These are phyloP conservation scores for Mesoligia furuncula DNA, from an alignment of 2,888 invertebrate genomes.

Conservation along the genomic window DNA sequence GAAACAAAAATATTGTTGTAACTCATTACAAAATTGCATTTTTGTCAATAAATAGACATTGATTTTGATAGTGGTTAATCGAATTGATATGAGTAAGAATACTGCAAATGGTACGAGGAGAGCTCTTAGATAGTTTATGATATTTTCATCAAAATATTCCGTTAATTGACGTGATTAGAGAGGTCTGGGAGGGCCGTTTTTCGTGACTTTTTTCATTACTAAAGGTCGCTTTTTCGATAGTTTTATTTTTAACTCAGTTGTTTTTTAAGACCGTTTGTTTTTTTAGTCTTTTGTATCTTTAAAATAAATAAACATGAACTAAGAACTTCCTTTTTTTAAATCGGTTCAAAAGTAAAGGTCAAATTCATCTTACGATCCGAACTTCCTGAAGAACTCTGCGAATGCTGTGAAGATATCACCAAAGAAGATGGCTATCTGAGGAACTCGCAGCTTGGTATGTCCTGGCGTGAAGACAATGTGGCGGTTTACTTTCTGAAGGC, in stretches of 20 bases:
- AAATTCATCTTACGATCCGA: conserved; percentile 72
- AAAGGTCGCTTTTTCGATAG: too few species aligned
- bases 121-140: background rate
- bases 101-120: background rate
- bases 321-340: background rate
- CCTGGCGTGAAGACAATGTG: conserved; percentile 78
- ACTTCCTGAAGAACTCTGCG: conserved; percentile 74
- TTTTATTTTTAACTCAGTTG: background rate
- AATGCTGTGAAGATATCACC: conserved; percentile 69
- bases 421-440: conserved; percentile 73
- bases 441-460: conserved; percentile 64
- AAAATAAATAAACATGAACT: background rate
- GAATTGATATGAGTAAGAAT: background rate
- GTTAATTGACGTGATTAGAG: background rate
- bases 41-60: background rate
- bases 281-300: background rate
- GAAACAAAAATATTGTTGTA: conserved; percentile 63
- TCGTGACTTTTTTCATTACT: background rate
- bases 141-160: background rate
- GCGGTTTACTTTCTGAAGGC: conserved; percentile 76
- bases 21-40: background rate
- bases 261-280: background rate
- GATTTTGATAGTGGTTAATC: background rate
- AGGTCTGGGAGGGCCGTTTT: background rate
- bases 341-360: background rate